Conservation (phyloP, 1,140 invertebrate genomes). For the Heliconius eleuchia region DNA sequence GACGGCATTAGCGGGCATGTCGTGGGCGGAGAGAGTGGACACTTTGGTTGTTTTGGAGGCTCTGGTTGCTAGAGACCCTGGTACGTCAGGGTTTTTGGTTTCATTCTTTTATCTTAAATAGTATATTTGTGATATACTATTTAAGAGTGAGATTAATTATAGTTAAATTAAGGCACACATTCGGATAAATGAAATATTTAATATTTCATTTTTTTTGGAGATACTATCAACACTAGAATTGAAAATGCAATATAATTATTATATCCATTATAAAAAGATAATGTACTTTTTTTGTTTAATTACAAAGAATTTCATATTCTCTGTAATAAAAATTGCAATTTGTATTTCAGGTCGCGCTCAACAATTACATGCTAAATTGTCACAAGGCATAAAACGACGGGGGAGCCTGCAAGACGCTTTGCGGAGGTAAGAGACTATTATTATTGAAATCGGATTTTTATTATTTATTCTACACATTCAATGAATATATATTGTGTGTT, state of each 20-base stretch:
- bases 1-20: constrained; percentile 88
- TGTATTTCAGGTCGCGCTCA: constrained; percentile 87
- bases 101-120: background rate
- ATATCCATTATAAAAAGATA: too few species aligned
- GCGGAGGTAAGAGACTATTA: constrained; percentile 58
- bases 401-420: constrained; percentile 89
- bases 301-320: too few species aligned
- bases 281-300: too few species aligned
- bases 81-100: constrained; percentile 37
- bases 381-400: constrained; percentile 92
- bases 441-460: background rate
- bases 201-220: too few species aligned
- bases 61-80: constrained; percentile 90
- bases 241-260: too few species aligned
- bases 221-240: too few species aligned
- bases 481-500: too few species aligned
- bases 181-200: too few species aligned
- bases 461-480: too few species aligned
- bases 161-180: too few species aligned
- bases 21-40: constrained; percentile 90
- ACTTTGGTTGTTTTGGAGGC: constrained; percentile 88
- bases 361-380: constrained; percentile 96
- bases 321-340: background rate
- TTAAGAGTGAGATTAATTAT: too few species aligned
- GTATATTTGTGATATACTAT: background rate